These are phyloP conservation scores for Parotia lawesii DNA, from an alignment of 2,113 vertebrate species.

Conservation along the genomic window DNA sequence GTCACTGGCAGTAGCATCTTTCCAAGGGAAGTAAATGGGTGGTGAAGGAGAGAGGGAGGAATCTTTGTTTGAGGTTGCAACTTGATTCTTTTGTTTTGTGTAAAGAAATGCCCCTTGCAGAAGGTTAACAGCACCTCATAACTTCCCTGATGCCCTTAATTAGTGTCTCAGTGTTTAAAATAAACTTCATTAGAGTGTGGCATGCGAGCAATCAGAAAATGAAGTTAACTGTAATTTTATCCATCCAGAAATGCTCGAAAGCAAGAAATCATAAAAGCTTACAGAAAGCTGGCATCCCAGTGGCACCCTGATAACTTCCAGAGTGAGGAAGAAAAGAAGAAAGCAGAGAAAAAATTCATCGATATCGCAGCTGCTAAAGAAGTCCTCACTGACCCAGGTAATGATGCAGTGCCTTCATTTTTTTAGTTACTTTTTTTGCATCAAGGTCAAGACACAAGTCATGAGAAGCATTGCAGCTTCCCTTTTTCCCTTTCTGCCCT, in stretches of 20 bases:
- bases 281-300: slow-evolving; percentile 92
- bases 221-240: not conserved
- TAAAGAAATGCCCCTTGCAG: not conserved
- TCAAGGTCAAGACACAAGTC: not conserved
- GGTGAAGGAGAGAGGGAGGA: not conserved
- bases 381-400: slow-evolving; percentile 96
- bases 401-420: not conserved
- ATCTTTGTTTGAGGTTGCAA: not conserved
- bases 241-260: slow-evolving; percentile 88
- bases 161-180: not conserved
- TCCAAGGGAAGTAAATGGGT: not conserved
- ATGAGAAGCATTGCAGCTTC: not conserved
- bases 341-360: slow-evolving; percentile 96
- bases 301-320: slow-evolving; percentile 99
- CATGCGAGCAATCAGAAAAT: not conserved
- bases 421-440: not conserved
- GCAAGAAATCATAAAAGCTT: slow-evolving; percentile 96
- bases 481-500: not conserved
- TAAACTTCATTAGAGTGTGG: not conserved
- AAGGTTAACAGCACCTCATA: not conserved
- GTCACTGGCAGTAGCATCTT: not conserved
- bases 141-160: not conserved
- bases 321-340: slow-evolving; percentile 91
- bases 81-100: not conserved
- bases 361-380: slow-evolving; percentile 98